Evolutionary conservation across 2,797 vertebrate species (phyloP), one percentile per base, ranked within the genome.

Genomic region (Miichthys miiuy): DNA sequence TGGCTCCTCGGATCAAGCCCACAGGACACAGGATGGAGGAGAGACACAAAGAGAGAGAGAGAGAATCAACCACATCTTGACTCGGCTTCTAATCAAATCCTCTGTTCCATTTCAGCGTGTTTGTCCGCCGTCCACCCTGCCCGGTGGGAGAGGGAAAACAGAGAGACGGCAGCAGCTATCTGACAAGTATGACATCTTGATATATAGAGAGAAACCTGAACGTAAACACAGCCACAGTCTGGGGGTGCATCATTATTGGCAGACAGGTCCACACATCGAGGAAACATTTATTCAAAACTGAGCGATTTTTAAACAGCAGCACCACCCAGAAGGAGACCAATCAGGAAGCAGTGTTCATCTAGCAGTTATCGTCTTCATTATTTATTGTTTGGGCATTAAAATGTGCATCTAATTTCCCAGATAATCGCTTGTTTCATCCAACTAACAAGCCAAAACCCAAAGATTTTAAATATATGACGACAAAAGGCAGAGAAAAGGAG

Each of bases 31-130:
- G 74, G 75, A 67, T 51, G 74, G 75, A 75, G 47, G 67, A 58
- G 74, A 75, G 77, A 65, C 67, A 60, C 63, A 61, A 38, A 38
- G 8, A 34, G 34, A 34, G 7, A 34, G 27, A 56, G 68, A 66
- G 54, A 77, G 58, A 62, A 46, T 23, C 34, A 38, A 38, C 72
- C 77, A 73, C 81, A 42, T 60, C 75, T 81, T 69, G 30, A 21
- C 78, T 79, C 82, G 21, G 75, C 70, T 47, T 64, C 83, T 87
- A 83, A 90, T 92, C 83, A 72, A 83, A 91, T 84, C 75, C 76
- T 83, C 83, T 71, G 70, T 47, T 87, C 73, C 68, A 58, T 79
- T 57, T 62, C 64, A 23, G 5, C 30, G 25, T 67, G 30, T 64
- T 75, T 42, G 3, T 52, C 55, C 66, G 11, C 44, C 44, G 41